Evolutionary conservation across 2,888 invertebrate species (phyloP), one percentile per base, ranked within the genome.

Genomic region (Steinernema hermaphroditum): DNA sequence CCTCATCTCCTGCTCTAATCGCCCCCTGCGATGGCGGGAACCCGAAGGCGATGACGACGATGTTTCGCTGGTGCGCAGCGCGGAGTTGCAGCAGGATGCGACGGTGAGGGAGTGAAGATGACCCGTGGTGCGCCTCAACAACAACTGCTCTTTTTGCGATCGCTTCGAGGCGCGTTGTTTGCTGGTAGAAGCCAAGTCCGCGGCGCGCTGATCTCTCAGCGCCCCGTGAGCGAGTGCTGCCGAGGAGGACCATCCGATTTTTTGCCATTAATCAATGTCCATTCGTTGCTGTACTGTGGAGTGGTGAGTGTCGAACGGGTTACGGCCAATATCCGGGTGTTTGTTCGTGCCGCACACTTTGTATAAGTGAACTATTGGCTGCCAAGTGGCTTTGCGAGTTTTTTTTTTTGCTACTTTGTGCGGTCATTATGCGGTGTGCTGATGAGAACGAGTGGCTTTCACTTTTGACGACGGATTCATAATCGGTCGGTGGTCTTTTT

Each of bases 261-360:
- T 62, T 62, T 62, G 62, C 62, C 29, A 62, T 62, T 62, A 62
- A 62, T 62, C 62, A 62, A 62, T 62, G 62, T 32, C 62, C 62
- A 62, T 62, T 27, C 29, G 29, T 9, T 32, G 62, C 29, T 62
- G 62, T 62, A 62, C 62, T 62, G 34, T 62, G 34, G 32, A 12
- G 27, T n/a, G 62, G 27, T 62, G 32, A 46, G 46, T 62, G 62
- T 32, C 62, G 62, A 14, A 62, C 62, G 62, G 32, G 62, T 62
- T 62, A 62, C 62, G 62, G 54, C 62, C 24, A 50, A 50, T 50
- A 22, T 50, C 24, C 24, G 2, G 62, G 9, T 62, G 34, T 62
- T 62, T 29, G 32, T 27, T 1, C 27, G 32, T 32, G 62, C 62
- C 27, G 62, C 62, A 32, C 9, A 22, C 62, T 62, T 62, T 62